Conservation (phyloP, 30 jellyfish, hydroid and myxozoan genomes). For the Pelagia noctiluca region DNA sequence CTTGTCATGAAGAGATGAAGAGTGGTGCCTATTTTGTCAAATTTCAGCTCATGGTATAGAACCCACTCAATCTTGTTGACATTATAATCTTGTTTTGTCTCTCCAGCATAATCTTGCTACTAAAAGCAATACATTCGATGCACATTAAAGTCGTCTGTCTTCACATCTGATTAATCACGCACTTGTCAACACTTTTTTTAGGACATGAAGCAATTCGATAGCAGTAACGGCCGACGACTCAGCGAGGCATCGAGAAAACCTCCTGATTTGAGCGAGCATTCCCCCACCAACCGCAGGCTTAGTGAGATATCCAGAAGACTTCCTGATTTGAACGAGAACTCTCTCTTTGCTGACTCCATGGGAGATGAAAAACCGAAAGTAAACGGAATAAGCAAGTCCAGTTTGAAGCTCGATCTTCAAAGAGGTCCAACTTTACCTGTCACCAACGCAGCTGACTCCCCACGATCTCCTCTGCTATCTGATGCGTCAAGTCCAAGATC, state of each 20-base stretch:
- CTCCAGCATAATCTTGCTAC: too few species aligned
- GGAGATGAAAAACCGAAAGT: slow-evolving; percentile 41
- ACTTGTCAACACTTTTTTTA: too few species aligned
- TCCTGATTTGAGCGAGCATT: slow-evolving; percentile 43
- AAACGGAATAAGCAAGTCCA: slow-evolving; percentile 1
- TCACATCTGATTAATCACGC: too few species aligned
- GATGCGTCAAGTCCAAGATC: too few species aligned
- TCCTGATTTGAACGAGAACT: slow-evolving; percentile 51
- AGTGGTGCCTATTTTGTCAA: too few species aligned
- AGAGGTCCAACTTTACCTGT: slow-evolving; percentile 32
- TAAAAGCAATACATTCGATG: not conserved
- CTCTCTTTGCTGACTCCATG: slow-evolving; percentile 19
- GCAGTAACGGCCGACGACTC: slow-evolving; percentile 28
- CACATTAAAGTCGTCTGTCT: not conserved
- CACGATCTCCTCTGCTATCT: too few species aligned
- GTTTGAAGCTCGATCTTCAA: slow-evolving; percentile 27
- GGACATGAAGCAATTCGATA: slow-evolving; percentile 67
- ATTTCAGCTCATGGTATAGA: too few species aligned
- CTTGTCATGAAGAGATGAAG: too few species aligned
- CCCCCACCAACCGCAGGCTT: too few species aligned
- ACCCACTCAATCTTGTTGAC: too few species aligned
- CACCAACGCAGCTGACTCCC: too few species aligned
- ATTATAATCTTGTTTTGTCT: too few species aligned
- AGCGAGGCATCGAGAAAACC: slow-evolving; percentile 26
- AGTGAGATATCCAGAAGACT: slow-evolving; percentile 31